Conservation (phyloP, 37 sponge, comb jelly and placozoan species). For the Dysidea cf. avara region DNA sequence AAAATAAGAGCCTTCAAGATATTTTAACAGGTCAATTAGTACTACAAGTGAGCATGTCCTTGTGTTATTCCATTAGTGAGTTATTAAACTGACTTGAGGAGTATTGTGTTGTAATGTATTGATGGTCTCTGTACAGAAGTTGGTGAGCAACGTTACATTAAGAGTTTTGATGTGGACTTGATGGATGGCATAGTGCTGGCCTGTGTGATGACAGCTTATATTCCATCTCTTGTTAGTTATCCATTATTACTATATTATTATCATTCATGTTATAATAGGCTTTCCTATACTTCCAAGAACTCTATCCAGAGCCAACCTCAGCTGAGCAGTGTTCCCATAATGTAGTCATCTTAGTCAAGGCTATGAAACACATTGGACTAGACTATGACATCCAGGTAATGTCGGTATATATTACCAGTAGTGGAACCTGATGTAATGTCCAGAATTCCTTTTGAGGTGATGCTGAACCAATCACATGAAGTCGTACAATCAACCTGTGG, state of each 20-base stretch:
- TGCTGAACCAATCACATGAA: too few species aligned
- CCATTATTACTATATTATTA: background rate
- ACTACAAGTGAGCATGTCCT: too few species aligned
- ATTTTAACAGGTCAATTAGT: too few species aligned
- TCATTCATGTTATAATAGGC: slow-evolving; percentile 22
- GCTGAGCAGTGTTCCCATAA: slow-evolving; percentile 86
- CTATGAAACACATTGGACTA: slow-evolving; percentile 58
- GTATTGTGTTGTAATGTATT: too few species aligned
- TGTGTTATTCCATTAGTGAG: too few species aligned
- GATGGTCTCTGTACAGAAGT: too few species aligned
- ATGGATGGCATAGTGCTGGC: slow-evolving; percentile 81
- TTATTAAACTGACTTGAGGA: too few species aligned
- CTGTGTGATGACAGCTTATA: slow-evolving; percentile 63
- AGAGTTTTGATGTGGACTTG: slow-evolving; percentile 75
- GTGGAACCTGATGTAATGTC: too few species aligned
- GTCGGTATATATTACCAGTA: too few species aligned
- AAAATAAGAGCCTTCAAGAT: too few species aligned
- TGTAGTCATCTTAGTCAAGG: slow-evolving; percentile 62
- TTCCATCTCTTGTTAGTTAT: slow-evolving; percentile 64
- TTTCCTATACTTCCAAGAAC: slow-evolving; percentile 35
- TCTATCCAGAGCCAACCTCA: slow-evolving; percentile 56
- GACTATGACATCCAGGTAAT: slow-evolving; percentile 83
- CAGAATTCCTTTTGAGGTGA: too few species aligned
- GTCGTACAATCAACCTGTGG: too few species aligned
- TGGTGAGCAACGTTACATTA: slow-evolving; percentile 21